Conservation (phyloP, 2,888 invertebrate species). For the Dicyrtomina minuta region DNA sequence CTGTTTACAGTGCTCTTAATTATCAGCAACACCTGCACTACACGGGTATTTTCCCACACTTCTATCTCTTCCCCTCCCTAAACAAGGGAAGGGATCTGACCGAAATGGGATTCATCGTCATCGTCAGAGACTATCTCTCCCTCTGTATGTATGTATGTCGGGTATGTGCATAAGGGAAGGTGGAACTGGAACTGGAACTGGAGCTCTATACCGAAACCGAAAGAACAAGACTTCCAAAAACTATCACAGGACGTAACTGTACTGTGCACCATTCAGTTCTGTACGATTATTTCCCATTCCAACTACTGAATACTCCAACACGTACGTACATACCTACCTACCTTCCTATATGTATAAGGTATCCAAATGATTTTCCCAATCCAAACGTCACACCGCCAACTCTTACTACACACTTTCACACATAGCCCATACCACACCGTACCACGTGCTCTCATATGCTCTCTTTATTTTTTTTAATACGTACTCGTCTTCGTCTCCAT, state of each 20-base stretch:
- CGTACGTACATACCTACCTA: too few relatives aligned
- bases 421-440: too few relatives aligned
- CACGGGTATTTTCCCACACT: conserved; percentile 54
- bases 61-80: conserved; percentile 47
- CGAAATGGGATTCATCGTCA: conserved; percentile 36
- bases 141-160: too few relatives aligned
- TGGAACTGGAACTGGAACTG: not conserved
- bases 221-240: conserved; percentile 25
- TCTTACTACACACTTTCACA: too few relatives aligned
- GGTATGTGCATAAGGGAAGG: not conserved
- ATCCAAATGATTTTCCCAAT: too few relatives aligned
- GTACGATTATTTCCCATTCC: not conserved
- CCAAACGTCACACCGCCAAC: not conserved
- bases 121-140: conserved; percentile 27
- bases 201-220: too few relatives aligned
- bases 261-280: too few relatives aligned
- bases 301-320: too few relatives aligned
- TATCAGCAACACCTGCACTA: conserved; percentile 53
- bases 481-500: too few relatives aligned
- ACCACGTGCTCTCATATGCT: conserved; percentile 1
- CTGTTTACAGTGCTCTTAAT: conserved; percentile 54
- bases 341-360: too few relatives aligned
- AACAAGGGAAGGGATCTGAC: conserved; percentile 36
- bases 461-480: not conserved
- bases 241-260: too few relatives aligned